phyloP scores from a whole-genome alignment of 2,888 invertebrate genomes.

The Drosophila macrothrix region DNA sequence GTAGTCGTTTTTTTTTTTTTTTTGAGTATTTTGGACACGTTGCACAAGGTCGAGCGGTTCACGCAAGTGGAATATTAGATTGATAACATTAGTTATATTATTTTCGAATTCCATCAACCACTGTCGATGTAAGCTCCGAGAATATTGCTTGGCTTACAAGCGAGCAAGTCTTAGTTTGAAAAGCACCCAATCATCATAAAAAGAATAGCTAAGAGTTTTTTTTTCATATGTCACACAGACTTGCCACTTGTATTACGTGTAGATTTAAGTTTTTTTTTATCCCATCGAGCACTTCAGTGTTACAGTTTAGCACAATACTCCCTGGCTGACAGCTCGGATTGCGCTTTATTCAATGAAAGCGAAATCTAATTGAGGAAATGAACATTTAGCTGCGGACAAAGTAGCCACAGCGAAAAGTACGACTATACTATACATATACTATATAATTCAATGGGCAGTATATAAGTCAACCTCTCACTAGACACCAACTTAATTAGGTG shows the following conservation, averaged over 20 bases:
- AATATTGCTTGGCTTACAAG: background rate
- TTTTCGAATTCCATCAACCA: background rate
- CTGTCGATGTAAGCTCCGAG: background rate
- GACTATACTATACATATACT: background rate
- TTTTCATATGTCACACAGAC: background rate
- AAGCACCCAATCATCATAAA: background rate
- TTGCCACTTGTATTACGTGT: slow-evolving; percentile 52
- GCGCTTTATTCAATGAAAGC: slow-evolving; percentile 50
- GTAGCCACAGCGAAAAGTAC: background rate
- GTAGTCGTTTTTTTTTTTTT: slow-evolving; percentile 17
- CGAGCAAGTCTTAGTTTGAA: background rate
- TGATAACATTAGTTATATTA: slow-evolving; percentile 10
- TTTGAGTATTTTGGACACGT: slow-evolving; percentile 43
- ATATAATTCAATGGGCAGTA: slow-evolving; percentile 6
- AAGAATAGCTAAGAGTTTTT: background rate
- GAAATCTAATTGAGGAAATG: slow-evolving; percentile 74
- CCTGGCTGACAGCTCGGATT: slow-evolving; percentile 2
- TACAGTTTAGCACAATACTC: slow-evolving; percentile 36
- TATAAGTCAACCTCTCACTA: slow-evolving; percentile 31
- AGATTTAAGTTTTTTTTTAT: slow-evolving; percentile 51
- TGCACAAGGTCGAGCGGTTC: slow-evolving; percentile 40
- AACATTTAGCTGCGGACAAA: slow-evolving; percentile 63
- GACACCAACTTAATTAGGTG: slow-evolving; percentile 45
- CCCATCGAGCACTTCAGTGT: slow-evolving; percentile 25
- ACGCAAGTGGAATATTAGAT: slow-evolving; percentile 46